phyloP scores from a whole-genome alignment of 1,140 invertebrate species.

The Trissolcus basalis region DNA sequence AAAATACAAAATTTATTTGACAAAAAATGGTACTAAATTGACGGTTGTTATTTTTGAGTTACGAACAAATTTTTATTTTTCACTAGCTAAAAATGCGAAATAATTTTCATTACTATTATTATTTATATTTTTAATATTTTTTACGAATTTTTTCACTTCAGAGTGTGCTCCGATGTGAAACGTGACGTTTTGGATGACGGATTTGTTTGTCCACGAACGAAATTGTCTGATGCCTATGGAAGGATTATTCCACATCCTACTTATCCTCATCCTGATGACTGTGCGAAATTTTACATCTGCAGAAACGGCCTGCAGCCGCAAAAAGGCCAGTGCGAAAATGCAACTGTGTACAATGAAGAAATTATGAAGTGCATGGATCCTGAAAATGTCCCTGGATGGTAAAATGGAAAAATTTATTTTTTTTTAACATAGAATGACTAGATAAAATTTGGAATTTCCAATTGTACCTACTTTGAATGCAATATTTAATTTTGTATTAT shows the following conservation, averaged over 20 bases:
- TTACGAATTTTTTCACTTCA: not conserved
- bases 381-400: conserved; percentile 83
- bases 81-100: too few species aligned
- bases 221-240: conserved; percentile 82
- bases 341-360: conserved; percentile 88
- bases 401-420: not conserved
- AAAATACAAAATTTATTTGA: conserved; percentile 1
- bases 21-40: too few species aligned
- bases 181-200: conserved; percentile 84
- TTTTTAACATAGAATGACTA: too few species aligned
- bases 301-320: conserved; percentile 86
- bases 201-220: conserved; percentile 85
- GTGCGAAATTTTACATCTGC: conserved; percentile 91
- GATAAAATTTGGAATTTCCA: too few species aligned
- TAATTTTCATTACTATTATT: too few species aligned
- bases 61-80: too few species aligned
- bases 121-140: not conserved
- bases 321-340: conserved; percentile 84
- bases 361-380: conserved; percentile 88
- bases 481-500: too few species aligned
- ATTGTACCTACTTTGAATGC: too few species aligned
- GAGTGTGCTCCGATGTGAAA: conserved; percentile 79
- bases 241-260: conserved; percentile 85
- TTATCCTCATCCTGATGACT: conserved; percentile 88
- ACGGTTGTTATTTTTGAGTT: too few species aligned